These are phyloP conservation scores for Diplosoma virens DNA, from an alignment of 23 tunicate species.

Conservation along the genomic window DNA sequence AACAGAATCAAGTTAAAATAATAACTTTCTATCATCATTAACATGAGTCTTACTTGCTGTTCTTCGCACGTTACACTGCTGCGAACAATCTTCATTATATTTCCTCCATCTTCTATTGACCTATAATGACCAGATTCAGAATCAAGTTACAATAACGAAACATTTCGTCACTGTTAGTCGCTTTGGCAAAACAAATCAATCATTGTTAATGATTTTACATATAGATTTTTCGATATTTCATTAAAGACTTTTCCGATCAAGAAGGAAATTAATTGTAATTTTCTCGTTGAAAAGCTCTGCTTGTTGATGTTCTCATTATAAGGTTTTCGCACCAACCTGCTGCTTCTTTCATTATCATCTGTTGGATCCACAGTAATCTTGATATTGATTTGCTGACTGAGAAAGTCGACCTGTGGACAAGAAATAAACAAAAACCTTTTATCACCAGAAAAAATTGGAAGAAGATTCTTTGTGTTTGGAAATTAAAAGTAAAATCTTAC, in stretches of 20 bases:
- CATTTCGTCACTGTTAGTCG: too few species aligned
- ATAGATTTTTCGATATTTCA: too few species aligned
- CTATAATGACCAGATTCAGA: too few species aligned
- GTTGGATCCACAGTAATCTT: slow-evolving; percentile 14
- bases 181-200: too few species aligned
- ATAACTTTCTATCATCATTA: too few species aligned
- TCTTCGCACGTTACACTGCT: not conserved
- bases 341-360: not conserved
- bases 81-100: slow-evolving; percentile 2
- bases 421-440: not conserved
- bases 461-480: too few species aligned
- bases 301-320: too few species aligned
- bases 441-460: not conserved
- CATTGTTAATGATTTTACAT: too few species aligned
- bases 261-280: not conserved
- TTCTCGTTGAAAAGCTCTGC: not conserved
- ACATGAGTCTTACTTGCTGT: slow-evolving; percentile 8
- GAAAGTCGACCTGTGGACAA: slow-evolving; percentile 3
- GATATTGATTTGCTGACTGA: slow-evolving; percentile 23
- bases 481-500: not conserved
- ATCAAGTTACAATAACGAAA: too few species aligned
- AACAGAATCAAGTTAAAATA: too few species aligned
- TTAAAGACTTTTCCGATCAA: too few species aligned
- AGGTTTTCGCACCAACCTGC: too few species aligned
- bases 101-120: not conserved